Evolutionary conservation across 2,797 vertebrate species (phyloP).

Genomic region (Mus spretus): DNA sequence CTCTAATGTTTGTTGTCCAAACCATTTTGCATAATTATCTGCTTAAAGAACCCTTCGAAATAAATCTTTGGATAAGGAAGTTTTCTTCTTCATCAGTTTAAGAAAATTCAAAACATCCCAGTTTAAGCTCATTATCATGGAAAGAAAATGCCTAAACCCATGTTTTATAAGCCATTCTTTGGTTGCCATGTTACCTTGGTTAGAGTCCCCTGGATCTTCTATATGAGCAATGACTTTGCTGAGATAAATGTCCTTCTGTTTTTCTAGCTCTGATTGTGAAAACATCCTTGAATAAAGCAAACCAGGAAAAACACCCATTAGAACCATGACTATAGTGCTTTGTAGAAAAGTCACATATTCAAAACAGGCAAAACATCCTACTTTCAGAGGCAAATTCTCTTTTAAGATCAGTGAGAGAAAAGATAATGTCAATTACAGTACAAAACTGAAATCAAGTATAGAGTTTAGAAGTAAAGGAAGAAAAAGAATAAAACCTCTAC

Average conservation of each 20-base stretch:
- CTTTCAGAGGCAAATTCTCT: slow-evolving; percentile 64
- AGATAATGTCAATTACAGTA: slow-evolving; percentile 43
- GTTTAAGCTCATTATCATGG: neutral
- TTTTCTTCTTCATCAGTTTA: slow-evolving; percentile 41
- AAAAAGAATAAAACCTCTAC: slow-evolving; percentile 22
- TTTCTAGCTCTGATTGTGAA: slow-evolving; percentile 86
- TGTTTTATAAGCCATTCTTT: slow-evolving; percentile 19
- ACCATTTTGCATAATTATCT: slow-evolving; percentile 14
- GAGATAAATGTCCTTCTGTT: slow-evolving; percentile 85
- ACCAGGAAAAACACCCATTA: slow-evolving; percentile 75
- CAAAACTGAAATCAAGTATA: slow-evolving; percentile 52
- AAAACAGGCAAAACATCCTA: slow-evolving; percentile 35
- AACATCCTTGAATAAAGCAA: slow-evolving; percentile 82
- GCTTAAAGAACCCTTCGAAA: slow-evolving; percentile 47
- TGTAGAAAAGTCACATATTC: slow-evolving; percentile 35
- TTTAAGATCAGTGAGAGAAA: slow-evolving; percentile 61
- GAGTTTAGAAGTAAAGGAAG: slow-evolving; percentile 52
- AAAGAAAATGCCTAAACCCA: slow-evolving; percentile 30
- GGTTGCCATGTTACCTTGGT: slow-evolving; percentile 86
- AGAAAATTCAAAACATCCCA: slow-evolving; percentile 51
- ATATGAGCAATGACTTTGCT: slow-evolving; percentile 85
- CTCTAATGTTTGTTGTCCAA: slow-evolving; percentile 54
- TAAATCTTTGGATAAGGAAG: slow-evolving; percentile 57
- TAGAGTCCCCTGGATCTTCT: slow-evolving; percentile 74
- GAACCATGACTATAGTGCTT: slow-evolving; percentile 19